Conservation (phyloP, 2,797 vertebrate species). For the Stomatorhinus walkeri region DNA sequence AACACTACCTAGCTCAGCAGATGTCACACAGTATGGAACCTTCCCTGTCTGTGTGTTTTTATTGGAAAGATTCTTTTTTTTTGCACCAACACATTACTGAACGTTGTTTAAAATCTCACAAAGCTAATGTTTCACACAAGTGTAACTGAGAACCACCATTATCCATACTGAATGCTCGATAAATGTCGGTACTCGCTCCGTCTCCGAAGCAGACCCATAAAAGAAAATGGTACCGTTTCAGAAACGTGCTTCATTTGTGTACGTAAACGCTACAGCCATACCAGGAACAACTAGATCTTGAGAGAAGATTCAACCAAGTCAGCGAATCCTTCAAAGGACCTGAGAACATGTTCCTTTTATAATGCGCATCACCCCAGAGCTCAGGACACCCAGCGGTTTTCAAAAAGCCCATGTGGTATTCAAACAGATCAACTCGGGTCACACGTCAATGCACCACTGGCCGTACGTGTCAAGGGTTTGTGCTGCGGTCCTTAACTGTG, state of each 20-base stretch:
- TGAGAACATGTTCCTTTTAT: neutral
- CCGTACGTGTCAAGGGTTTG: neutral
- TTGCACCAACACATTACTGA: neutral
- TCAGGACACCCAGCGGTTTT: neutral
- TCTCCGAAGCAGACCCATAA: constrained; percentile 34
- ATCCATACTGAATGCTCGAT: neutral
- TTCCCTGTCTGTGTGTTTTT: constrained; percentile 16
- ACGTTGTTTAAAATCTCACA: neutral
- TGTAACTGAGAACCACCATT: neutral
- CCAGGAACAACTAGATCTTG: neutral
- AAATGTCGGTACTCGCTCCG: constrained; percentile 31
- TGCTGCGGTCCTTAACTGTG: neutral
- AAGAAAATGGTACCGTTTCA: constrained; percentile 46
- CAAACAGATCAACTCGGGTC: neutral
- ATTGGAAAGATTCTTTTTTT: constrained; percentile 11
- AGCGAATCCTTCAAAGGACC: neutral
- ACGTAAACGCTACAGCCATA: neutral
- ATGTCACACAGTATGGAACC: neutral
- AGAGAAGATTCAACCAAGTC: neutral
- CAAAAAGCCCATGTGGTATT: neutral
- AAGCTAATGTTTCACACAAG: neutral
- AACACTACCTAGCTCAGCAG: neutral
- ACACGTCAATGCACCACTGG: neutral
- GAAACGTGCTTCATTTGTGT: constrained; percentile 26
- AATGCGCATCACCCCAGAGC: neutral